These are phyloP conservation scores for Struthidea cinerea DNA, from an alignment of 2,113 vertebrate genomes.

Conservation along the genomic window DNA sequence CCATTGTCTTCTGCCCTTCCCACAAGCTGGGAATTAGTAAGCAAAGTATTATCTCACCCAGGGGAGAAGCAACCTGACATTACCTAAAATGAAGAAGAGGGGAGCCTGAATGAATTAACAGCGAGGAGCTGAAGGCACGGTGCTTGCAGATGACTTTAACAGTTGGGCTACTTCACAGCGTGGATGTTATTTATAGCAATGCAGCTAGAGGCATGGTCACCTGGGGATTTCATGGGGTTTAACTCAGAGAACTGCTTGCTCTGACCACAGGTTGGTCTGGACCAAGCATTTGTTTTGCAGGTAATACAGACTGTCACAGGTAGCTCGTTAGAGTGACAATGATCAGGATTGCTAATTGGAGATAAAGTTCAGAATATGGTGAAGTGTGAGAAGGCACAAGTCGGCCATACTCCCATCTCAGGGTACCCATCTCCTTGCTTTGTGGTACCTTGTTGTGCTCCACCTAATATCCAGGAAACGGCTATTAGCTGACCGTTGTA, in stretches of 20 bases:
- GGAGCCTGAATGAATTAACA: not conserved
- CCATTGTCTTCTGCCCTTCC: not conserved
- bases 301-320: not conserved
- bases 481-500: conserved; percentile 46
- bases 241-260: not conserved
- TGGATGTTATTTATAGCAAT: conserved; percentile 34
- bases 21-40: not conserved
- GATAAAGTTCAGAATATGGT: not conserved
- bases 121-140: not conserved
- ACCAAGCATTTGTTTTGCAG: conserved; percentile 9
- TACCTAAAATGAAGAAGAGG: conserved; percentile 20
- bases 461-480: conserved; percentile 22
- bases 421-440: not conserved
- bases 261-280: conserved; percentile 5
- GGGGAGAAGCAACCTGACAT: not conserved
- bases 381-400: not conserved
- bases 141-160: conserved; percentile 64
- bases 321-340: not conserved
- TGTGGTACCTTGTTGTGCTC: not conserved
- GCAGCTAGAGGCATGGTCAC: conserved; percentile 11
- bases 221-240: not conserved
- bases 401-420: not conserved
- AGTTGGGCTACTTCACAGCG: not conserved
- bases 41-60: not conserved
- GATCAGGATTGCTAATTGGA: not conserved